A percentile compares a stretch with the other conserved stretches of the same genome.
phyloP scores from a whole-genome alignment of 2,113 vertebrate species.

The Myotis lucifugus region DNA sequence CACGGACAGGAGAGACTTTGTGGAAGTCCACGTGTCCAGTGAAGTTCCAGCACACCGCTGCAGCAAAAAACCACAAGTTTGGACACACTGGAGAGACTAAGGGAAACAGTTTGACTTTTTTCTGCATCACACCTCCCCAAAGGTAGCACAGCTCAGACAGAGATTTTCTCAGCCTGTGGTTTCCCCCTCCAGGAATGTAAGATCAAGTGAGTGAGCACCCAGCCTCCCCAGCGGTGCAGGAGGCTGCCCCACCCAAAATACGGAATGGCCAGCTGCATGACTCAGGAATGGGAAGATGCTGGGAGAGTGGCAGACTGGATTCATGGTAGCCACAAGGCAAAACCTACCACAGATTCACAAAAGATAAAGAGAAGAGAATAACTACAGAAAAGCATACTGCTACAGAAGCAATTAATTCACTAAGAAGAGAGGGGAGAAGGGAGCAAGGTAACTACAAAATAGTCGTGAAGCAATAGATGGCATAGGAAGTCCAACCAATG shows the following conservation, averaged over 20 bases:
- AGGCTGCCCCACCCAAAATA: background rate
- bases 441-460: background rate
- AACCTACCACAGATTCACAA: background rate
- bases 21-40: background rate
- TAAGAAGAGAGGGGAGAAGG: background rate
- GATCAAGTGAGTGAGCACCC: background rate
- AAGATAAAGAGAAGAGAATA: background rate
- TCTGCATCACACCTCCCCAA: background rate
- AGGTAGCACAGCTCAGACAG: background rate
- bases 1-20: background rate
- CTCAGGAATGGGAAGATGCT: too few relatives aligned
- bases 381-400: background rate
- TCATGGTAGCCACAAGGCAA: background rate
- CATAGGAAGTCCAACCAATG: background rate
- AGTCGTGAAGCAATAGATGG: background rate
- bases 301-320: too few relatives aligned
- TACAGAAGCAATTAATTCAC: background rate
- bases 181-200: background rate
- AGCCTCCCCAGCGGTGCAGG: background rate
- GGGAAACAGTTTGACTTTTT: background rate
- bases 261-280: too few relatives aligned
- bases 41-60: background rate
- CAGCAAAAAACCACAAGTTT: background rate
- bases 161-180: background rate
- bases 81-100: background rate